phyloP scores from a whole-genome alignment of 1,140 invertebrate genomes.

The Lasaia peninsularis region DNA sequence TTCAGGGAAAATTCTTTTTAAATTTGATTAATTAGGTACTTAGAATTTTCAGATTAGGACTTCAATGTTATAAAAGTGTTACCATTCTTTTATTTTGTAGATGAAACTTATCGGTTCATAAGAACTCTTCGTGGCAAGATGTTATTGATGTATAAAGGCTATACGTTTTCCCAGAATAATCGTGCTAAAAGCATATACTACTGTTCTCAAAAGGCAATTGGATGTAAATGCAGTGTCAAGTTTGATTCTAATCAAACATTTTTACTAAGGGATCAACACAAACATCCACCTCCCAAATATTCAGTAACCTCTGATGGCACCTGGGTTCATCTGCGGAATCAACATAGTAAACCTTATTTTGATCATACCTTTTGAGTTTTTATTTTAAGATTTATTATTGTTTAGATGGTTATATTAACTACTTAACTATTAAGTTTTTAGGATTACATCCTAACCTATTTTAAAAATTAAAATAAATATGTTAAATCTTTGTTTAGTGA shows the following conservation, averaged over 20 bases:
- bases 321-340: conserved; percentile 24
- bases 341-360: background rate
- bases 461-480: too few relatives aligned
- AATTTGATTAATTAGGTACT: too few relatives aligned
- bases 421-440: too few relatives aligned
- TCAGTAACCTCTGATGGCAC: conserved; percentile 23
- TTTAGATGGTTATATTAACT: too few relatives aligned
- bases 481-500: too few relatives aligned
- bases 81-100: conserved; percentile 11
- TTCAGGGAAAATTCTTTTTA: too few relatives aligned
- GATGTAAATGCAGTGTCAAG: conserved; percentile 40
- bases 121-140: conserved; percentile 30
- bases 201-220: conserved; percentile 40
- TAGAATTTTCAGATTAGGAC: too few relatives aligned
- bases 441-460: too few relatives aligned
- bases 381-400: too few relatives aligned
- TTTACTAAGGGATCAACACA: conserved; percentile 26
- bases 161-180: conserved; percentile 37
- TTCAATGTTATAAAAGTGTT: background rate
- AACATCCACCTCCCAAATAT: conserved; percentile 41
- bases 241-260: conserved; percentile 31
- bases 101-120: conserved; percentile 32
- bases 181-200: conserved; percentile 36
- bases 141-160: conserved; percentile 38
- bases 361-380: too few relatives aligned